Conservation (phyloP, 2,888 invertebrate species). For the Epiperipatus broadwayi region DNA sequence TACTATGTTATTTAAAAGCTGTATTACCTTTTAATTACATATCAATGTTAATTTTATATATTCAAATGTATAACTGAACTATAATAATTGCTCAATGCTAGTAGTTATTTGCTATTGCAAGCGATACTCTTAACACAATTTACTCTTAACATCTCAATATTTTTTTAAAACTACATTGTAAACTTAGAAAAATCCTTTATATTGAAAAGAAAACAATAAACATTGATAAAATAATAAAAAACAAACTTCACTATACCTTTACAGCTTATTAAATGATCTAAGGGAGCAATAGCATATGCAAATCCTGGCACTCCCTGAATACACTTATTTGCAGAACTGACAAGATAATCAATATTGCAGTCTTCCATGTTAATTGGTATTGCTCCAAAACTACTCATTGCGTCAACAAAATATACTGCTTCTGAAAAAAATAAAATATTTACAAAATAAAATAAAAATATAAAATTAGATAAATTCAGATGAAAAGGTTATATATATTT, state of each 20-base stretch:
- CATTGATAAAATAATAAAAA: not conserved
- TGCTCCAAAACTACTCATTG: slow-evolving; percentile 35
- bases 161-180: too few species aligned
- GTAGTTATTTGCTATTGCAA: too few species aligned
- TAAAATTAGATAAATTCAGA: too few species aligned
- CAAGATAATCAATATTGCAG: slow-evolving; percentile 27
- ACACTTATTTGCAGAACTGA: slow-evolving; percentile 35
- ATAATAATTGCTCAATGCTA: too few species aligned
- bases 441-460: not conserved
- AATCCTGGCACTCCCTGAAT: slow-evolving; percentile 34
- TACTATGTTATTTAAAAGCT: too few species aligned
- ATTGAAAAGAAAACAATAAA: not conserved
- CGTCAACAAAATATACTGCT: slow-evolving; percentile 30
- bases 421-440: slow-evolving; percentile 19
- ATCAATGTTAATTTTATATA: too few species aligned
- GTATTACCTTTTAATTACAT: too few species aligned
- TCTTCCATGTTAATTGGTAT: slow-evolving; percentile 26
- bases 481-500: too few species aligned
- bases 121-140: too few species aligned
- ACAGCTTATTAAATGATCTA: slow-evolving; percentile 24
- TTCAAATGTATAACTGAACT: too few species aligned
- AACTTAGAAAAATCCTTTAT: too few species aligned
- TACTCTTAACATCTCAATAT: too few species aligned
- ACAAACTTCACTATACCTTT: slow-evolving; percentile 23
- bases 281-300: slow-evolving; percentile 29